phyloP scores from a whole-genome alignment of 2,797 vertebrate genomes.

The Austrolebias charrua region DNA sequence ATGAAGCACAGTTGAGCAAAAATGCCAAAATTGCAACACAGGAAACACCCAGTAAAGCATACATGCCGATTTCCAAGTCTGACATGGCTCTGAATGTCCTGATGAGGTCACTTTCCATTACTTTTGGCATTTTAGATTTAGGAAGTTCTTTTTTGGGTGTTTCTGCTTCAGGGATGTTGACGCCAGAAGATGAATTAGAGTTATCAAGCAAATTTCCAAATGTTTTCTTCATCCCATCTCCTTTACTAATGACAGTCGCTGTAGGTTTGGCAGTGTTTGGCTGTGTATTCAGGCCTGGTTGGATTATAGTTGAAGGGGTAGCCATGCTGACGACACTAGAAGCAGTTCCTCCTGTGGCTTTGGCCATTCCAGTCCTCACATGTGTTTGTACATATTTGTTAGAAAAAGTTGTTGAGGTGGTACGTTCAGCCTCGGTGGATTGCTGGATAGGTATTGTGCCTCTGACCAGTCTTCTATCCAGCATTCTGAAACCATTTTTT shows the following conservation, averaged over 20 bases:
- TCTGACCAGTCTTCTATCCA: slow-evolving; percentile 37
- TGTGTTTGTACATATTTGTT: slow-evolving; percentile 32
- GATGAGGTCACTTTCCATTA: slow-evolving; percentile 76
- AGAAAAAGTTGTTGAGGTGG: slow-evolving; percentile 24
- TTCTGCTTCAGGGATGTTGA: slow-evolving; percentile 40
- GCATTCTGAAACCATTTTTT: slow-evolving; percentile 31
- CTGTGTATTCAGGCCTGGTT: slow-evolving; percentile 25
- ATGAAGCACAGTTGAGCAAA: slow-evolving; percentile 88
- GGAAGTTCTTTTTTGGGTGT: slow-evolving; percentile 75
- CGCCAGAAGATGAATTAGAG: slow-evolving; percentile 65
- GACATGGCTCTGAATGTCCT: slow-evolving; percentile 79
- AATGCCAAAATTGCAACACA: slow-evolving; percentile 91
- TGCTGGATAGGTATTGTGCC: slow-evolving; percentile 56
- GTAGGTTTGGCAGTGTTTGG: slow-evolving; percentile 64
- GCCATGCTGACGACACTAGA: slow-evolving; percentile 4
- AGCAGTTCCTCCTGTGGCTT: slow-evolving; percentile 17
- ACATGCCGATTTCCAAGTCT: slow-evolving; percentile 91
- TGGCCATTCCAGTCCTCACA: slow-evolving; percentile 47
- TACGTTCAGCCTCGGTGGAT: slow-evolving; percentile 24
- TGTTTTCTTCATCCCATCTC: slow-evolving; percentile 60
- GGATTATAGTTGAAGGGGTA: slow-evolving; percentile 25
- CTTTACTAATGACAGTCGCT: slow-evolving; percentile 25
- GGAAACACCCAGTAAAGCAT: slow-evolving; percentile 86
- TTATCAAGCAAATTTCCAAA: slow-evolving; percentile 76
- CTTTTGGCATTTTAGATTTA: slow-evolving; percentile 63